Conservation (phyloP, 2,888 invertebrate species). For the Drosophila yooni region DNA sequence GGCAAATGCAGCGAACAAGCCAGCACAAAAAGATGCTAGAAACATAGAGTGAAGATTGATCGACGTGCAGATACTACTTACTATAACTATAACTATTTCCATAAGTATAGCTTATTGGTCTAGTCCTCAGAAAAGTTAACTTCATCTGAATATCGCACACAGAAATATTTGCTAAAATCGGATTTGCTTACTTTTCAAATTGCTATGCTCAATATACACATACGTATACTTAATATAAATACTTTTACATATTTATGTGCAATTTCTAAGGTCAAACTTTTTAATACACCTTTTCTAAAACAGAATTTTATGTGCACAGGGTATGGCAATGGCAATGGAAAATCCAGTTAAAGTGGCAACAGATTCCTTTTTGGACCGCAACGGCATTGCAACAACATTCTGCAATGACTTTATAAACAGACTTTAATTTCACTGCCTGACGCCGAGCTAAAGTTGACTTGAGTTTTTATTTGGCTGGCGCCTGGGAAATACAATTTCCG, state of each 20-base stretch:
- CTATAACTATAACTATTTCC: not conserved
- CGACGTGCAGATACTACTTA: slow-evolving; percentile 3
- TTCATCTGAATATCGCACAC: not conserved
- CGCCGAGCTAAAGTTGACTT: slow-evolving; percentile 24
- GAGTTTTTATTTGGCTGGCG: slow-evolving; percentile 33
- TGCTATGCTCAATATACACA: not conserved
- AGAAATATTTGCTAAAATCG: not conserved
- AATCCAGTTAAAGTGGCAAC: slow-evolving; percentile 26
- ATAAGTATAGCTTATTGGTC: not conserved
- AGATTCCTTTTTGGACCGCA: slow-evolving; percentile 53
- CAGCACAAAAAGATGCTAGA: slow-evolving; percentile 24
- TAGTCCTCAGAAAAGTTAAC: not conserved
- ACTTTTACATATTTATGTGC: not conserved
- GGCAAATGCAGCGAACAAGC: slow-evolving; percentile 55
- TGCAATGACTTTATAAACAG: slow-evolving; percentile 79
- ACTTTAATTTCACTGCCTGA: slow-evolving; percentile 68
- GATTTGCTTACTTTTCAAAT: not conserved
- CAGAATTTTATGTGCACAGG: not conserved
- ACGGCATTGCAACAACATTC: slow-evolving; percentile 50
- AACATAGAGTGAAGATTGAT: not conserved
- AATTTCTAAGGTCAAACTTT: not conserved
- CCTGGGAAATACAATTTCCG: slow-evolving; percentile 70
- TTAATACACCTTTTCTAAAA: not conserved
- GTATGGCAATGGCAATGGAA: slow-evolving; percentile 21
- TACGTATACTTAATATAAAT: not conserved